phyloP scores from a whole-genome alignment of 2,797 vertebrate genomes.

The Sebastolobus alascanus region DNA sequence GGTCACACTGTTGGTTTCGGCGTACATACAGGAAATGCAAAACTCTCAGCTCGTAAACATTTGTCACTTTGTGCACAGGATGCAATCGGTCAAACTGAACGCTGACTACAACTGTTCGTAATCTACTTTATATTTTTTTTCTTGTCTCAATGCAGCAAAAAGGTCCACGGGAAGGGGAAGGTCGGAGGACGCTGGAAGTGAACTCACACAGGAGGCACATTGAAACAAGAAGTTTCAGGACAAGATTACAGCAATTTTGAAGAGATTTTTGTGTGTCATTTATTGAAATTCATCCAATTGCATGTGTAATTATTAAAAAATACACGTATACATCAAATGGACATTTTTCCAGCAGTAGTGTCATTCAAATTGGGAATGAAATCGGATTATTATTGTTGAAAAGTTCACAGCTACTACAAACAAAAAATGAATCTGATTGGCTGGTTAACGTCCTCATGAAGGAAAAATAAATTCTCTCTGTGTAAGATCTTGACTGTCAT shows the following conservation, averaged over 20 bases:
- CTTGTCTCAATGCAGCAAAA: conserved; percentile 84
- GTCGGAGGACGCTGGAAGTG: conserved; percentile 93
- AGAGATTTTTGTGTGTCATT: conserved; percentile 20
- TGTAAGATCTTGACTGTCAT: not conserved
- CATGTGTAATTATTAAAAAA: conserved; percentile 41
- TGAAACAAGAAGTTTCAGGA: conserved; percentile 29
- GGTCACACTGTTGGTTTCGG: not conserved
- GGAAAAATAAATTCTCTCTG: conserved; percentile 9
- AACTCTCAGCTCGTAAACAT: not conserved
- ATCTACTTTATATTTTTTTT: conserved; percentile 12
- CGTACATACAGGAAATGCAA: conserved; percentile 12
- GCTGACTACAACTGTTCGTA: not conserved
- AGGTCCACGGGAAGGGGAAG: conserved; percentile 89
- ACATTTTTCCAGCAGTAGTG: not conserved
- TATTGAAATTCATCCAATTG: conserved; percentile 23
- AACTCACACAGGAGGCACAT: conserved; percentile 27
- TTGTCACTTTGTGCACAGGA: not conserved
- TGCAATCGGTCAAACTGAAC: not conserved
- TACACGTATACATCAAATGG: conserved; percentile 8
- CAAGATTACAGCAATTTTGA: conserved; percentile 13
- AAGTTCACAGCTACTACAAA: not conserved
- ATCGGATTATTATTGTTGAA: not conserved
- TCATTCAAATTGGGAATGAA: conserved; percentile 23
- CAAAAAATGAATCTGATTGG: not conserved
- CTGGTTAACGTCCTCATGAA: conserved; percentile 1